Evolutionary conservation across 1,140 invertebrate species (phyloP), one percentile per base, ranked within the genome.

Genomic region (Odontomachus brunneus): DNA sequence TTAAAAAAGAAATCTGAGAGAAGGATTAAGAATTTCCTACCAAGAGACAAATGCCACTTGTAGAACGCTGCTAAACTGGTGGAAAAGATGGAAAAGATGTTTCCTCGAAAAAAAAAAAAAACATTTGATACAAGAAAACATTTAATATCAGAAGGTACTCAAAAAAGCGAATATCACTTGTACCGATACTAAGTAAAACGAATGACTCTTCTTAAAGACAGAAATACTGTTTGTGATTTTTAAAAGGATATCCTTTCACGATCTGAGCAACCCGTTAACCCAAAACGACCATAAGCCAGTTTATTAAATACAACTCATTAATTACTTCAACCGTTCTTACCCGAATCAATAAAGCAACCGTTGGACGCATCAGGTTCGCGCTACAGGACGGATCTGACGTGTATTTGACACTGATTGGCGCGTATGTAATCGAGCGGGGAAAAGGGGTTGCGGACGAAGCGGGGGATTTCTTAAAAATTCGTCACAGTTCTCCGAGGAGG

Each of bases 391-490:
- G 24, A 24, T 69, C 22, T 9, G 33, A 48, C 65, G 44, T 38
- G 14, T 57, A 80, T 48, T 57, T 80, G 75, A 80, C 75, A 80
- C n/a, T 80, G 51, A 71, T 69, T 80, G 65, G 51, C 12, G 7
- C n/a, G 19, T 7, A n/a, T 38, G 51, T 59, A 59, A 80, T 59
- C n/a, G 65, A 80, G 24, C 33, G 17, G 17, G 17, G 49, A 44
- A 44, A 12, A 53, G 57, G 65, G n/a, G n/a, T 38, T 51, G 14
- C 57, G 22, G 33, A 44, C 29, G 65, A 44, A 11, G 9, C 3
- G 38, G 38, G 9, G n/a, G 24, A 48, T 9, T 80, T 80, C 75
- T 80, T 80, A 80, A 80, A 65, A 24, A 71, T 80, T 80, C 51
- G 75, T 80, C 49, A 76, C 65, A 57, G 75, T 78, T 78, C 11